Conservation (phyloP, 37 sponge, comb jelly and placozoan species). For the Ianthella basta region DNA sequence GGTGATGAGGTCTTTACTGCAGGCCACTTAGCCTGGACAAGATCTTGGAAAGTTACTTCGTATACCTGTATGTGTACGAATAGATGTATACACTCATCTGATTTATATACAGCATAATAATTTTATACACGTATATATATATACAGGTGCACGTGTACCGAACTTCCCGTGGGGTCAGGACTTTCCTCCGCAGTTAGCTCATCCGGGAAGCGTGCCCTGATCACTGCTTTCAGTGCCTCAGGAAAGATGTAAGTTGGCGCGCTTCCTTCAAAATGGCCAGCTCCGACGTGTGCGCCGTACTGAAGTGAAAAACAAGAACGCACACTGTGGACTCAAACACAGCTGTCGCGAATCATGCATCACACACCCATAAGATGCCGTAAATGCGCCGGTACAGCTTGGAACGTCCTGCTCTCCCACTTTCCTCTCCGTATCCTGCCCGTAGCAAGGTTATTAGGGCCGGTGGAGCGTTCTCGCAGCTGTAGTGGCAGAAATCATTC, state of each 20-base stretch:
- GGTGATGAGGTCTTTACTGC: not conserved
- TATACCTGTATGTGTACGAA: not conserved
- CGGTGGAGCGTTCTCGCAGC: not conserved
- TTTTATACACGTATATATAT: not conserved
- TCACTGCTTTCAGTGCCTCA: not conserved
- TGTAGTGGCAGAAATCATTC: not conserved
- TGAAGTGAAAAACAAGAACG: not conserved
- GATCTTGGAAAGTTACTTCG: not conserved
- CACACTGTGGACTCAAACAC: not conserved
- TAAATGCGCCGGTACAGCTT: not conserved
- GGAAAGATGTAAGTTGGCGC: not conserved
- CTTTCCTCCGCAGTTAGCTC: not conserved
- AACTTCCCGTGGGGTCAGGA: not conserved
- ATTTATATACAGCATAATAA: not conserved
- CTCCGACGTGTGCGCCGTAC: not conserved
- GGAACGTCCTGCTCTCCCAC: not conserved
- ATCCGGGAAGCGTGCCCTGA: not conserved
- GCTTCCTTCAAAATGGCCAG: constrained; percentile 3
- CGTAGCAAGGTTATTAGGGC: not conserved
- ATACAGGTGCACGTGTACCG: not conserved
- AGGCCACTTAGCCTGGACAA: not conserved
- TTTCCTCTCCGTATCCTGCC: not conserved
- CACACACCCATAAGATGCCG: not conserved
- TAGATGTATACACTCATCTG: not conserved
- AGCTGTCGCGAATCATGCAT: not conserved